Percentiles rank a stretch among this genome's conserved stretches.
Conservation (phyloP, 2,113 vertebrate species). For the Campylorhamphus procurvoides region DNA sequence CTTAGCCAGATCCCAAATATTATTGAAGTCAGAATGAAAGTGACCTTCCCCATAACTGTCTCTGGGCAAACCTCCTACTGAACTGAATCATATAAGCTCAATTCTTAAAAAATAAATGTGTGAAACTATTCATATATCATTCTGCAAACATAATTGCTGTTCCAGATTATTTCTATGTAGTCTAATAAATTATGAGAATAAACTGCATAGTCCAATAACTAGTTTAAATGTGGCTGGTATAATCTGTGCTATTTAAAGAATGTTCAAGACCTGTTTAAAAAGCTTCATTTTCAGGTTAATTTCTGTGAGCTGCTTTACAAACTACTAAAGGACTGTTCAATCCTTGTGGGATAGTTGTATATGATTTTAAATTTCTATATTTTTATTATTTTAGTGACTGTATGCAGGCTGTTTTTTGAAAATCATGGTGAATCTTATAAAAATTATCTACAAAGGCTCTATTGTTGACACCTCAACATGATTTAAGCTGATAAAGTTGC, state of each 20-base stretch:
- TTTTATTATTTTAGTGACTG: background rate
- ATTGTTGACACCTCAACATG: background rate
- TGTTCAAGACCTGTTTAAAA: background rate
- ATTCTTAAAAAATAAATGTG: background rate
- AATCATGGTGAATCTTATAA: fast-evolving
- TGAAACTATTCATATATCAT: background rate
- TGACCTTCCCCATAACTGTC: background rate
- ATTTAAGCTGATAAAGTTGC: background rate
- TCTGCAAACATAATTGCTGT: background rate
- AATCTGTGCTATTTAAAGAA: background rate
- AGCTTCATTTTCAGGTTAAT: background rate
- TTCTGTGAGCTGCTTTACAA: background rate
- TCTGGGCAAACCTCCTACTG: background rate
- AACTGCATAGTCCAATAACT: background rate
- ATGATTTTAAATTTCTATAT: background rate
- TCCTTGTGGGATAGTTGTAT: background rate
- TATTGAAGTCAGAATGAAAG: background rate
- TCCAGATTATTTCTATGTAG: background rate
- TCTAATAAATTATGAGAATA: background rate
- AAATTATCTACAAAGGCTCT: background rate
- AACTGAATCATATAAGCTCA: background rate
- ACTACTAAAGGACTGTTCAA: background rate
- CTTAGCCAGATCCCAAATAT: background rate
- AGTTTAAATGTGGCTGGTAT: background rate
- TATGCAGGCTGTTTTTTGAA: background rate